Base-by-base conservation (phyloP, 2,797 vertebrate species). In the Sebastes aleutianus region DNA sequence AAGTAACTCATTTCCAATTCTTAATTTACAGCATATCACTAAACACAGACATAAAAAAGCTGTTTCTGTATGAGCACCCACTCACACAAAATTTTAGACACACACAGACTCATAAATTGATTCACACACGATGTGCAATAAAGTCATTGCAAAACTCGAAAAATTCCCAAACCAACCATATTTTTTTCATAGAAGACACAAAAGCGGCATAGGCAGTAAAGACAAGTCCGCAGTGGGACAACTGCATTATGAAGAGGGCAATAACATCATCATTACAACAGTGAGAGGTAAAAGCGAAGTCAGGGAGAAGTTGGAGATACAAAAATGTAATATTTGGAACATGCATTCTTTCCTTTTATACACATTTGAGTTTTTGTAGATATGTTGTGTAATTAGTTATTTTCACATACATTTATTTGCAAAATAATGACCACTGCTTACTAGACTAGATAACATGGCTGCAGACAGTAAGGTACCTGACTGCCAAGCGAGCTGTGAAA, bases 151-250 rank as follows among this genome's bases (percentile, higher is more conserved):
- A 50, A 20, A 2, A 50, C 47, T 8, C 18, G 9, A 53, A 53
- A 53, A 9, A 53, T 53, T 9, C 29, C 10, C 3, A 34, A 68
- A 53, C 29, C 43, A 66, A 10, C 18, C 7, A 29, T 8, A 24
- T 61, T 39, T 54, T 54, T 47, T 74, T 26, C 27, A 67, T 10
- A 79, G 29, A 79, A 82, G 69, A 86, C 78, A 88, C 54, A 78
- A 22, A 85, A 78, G 27, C 10, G 9, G 65, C 39, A 74, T 6
- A 58, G 54, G 81, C 50, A 70, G 5, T 12, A 62, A 67, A 22
- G 59, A 76, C 22, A 74, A 62, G 68, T 43, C 50, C 54, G 57
- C 53, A 70, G 29, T 8, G 13, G 34, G 27, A 72, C 53, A 63
- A 70, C 29, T 81, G 68, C 54, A 62, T 56, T 24, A 66, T 54